Percentiles rank a stretch among this genome's conserved stretches.
These are phyloP conservation scores for Pardosa pseudoannulata DNA, from an alignment of 2,888 invertebrate genomes.

Conservation along the genomic window DNA sequence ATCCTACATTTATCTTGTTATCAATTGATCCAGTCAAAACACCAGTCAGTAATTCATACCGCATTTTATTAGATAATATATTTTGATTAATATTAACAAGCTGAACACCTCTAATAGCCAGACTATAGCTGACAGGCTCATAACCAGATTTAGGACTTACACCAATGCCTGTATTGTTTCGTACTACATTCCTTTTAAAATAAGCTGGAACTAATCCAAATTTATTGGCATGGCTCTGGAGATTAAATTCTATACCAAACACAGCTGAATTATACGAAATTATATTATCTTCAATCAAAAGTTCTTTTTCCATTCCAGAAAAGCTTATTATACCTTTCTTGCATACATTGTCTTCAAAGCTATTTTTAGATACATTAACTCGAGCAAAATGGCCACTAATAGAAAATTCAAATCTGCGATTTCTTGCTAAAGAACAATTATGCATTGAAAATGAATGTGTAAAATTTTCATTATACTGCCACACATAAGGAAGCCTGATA, in stretches of 20 bases:
- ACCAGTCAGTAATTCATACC: conserved; percentile 95
- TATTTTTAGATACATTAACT: conserved; percentile 90
- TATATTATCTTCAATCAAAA: conserved; percentile 88
- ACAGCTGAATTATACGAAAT: conserved; percentile 88
- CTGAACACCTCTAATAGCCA: conserved; percentile 95
- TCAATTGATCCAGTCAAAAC: conserved; percentile 88
- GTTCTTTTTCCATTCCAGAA: conserved; percentile 97
- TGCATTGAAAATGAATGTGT: conserved; percentile 92
- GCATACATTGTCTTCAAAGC: conserved; percentile 90
- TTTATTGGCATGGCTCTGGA: conserved; percentile 95
- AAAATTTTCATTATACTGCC: conserved; percentile 95
- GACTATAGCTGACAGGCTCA: conserved; percentile 85
- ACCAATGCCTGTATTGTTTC: conserved; percentile 82
- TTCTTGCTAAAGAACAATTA: conserved; percentile 91
- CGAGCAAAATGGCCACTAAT: conserved; percentile 96
- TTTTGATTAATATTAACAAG: conserved; percentile 94
- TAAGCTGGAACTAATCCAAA: conserved; percentile 84
- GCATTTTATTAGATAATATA: conserved; percentile 86
- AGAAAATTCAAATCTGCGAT: conserved; percentile 87
- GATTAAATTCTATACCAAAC: conserved; percentile 90
- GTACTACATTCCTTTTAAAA: conserved; percentile 87
- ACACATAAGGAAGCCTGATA: conserved; percentile 93
- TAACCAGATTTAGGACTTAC: conserved; percentile 54
- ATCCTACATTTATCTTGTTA: conserved; percentile 89
- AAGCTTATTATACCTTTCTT: conserved; percentile 87